Base-by-base conservation (phyloP, 92 coral and sea anemone genomes). In the Actinostola sp. region DNA sequence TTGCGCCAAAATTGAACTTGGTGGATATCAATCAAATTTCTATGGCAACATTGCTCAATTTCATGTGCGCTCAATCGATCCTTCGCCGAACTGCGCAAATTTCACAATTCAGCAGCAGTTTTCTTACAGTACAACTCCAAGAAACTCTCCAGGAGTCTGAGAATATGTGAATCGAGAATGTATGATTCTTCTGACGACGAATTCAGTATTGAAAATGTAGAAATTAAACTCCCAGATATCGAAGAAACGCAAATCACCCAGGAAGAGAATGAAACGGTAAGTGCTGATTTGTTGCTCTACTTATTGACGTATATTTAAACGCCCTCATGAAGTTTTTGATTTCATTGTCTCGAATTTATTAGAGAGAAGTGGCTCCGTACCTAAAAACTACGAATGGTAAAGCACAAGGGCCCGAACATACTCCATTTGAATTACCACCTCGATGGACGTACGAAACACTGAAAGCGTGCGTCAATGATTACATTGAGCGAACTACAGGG, bases 371-470 rank as follows among this genome's bases (percentile, higher is more conserved):
- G 61, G 79, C 60, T 65, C 60, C 60, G 54, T 61, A 59, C 44
- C 60, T 73, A 41, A 73, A 41, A 8, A 73, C 79, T 26, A 39
- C 69, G 25, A 76, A 64, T 28, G 82, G 82, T 36, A 65, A 65
- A 53, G 82, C 68, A 62, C 29, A 0, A 53, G 82, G 82, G 59
- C 62, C 82, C 32, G 82, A 76, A 36, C 58, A 62, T 42, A 54
- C 73, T 41, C 68, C 82, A 8, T 63, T 76, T 48, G 62, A 73
- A 44, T 66, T 73, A 23, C 59, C 69, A 29, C 46, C 54, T 61
- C 71, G 73, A 39, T 75, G 81, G 81, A 75, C 73, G 23, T 75
- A 16, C 48, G 44, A 44, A 24, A 75, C 73, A 31, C 29, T 72
- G 34, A 32, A 33, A 58, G 17, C 20, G 15, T 72, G 79, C 25